phyloP scores from a whole-genome alignment of 2,113 vertebrate species.

The Apodemus speciosus region DNA sequence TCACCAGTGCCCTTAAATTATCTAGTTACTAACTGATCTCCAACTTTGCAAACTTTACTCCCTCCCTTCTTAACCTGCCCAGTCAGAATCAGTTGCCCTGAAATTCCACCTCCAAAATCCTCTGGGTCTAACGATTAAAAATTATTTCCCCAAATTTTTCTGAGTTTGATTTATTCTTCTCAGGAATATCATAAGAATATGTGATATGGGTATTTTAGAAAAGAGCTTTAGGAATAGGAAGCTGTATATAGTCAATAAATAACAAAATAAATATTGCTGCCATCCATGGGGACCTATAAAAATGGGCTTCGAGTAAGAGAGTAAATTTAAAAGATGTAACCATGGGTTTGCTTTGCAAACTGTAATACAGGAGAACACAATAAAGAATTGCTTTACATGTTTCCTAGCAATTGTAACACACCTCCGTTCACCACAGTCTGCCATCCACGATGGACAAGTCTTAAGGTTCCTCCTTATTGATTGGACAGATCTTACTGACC shows the following conservation, averaged over 20 bases:
- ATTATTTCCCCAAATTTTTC: conserved; percentile 31
- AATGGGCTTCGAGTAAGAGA: conserved; percentile 17
- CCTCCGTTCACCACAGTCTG: background rate
- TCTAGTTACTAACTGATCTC: background rate
- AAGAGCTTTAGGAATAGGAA: conserved; percentile 45
- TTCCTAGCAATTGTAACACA: background rate
- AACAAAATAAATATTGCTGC: conserved; percentile 18
- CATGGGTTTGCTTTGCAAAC: background rate
- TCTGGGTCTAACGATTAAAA: conserved; percentile 20
- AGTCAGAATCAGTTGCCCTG: background rate
- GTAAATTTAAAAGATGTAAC: conserved; percentile 14
- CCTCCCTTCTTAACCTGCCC: background rate
- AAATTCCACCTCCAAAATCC: conserved; percentile 9
- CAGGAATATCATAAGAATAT: conserved; percentile 10
- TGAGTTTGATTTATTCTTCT: conserved; percentile 60
- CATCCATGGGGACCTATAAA: background rate
- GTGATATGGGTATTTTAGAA: conserved; percentile 54
- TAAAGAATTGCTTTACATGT: background rate
- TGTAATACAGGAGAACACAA: background rate
- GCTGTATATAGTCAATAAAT: conserved; percentile 41
- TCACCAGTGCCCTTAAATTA: background rate
- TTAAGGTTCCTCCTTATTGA: background rate
- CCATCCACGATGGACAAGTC: background rate
- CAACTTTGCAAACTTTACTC: background rate
- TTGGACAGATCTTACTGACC: accelerated